Evolutionary conservation across 2,797 vertebrate genomes (phyloP).

Genomic region (Trachurus trachurus): DNA sequence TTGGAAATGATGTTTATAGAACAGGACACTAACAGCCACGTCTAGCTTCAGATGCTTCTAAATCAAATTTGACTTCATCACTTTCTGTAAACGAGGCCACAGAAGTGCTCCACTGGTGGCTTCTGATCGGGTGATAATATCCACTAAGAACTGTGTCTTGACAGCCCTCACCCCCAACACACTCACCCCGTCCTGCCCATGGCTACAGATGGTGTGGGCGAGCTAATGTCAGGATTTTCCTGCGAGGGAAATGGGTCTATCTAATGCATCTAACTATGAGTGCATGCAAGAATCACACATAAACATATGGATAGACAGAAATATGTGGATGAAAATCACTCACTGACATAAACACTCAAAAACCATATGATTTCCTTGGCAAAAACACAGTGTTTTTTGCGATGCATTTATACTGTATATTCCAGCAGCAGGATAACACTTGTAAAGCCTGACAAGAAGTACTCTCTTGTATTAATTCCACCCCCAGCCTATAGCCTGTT

Average conservation of each 20-base stretch:
- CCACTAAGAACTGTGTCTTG: conserved; percentile 21
- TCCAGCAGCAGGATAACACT: conserved; percentile 48
- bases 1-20: not conserved
- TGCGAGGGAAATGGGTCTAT: conserved; percentile 51
- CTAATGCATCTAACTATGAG: conserved; percentile 15
- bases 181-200: conserved; percentile 3
- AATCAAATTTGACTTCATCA: conserved; percentile 7
- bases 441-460: conserved; percentile 60
- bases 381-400: conserved; percentile 30
- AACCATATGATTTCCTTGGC: not conserved
- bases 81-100: not conserved
- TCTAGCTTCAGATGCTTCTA: not conserved
- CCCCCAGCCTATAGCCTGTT: conserved; percentile 64
- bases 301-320: not conserved
- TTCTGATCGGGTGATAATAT: conserved; percentile 37
- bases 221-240: conserved; percentile 43
- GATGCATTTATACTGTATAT: conserved; percentile 17
- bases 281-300: conserved; percentile 7
- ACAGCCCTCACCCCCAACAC: conserved; percentile 18
- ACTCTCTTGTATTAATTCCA: conserved; percentile 69
- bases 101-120: not conserved
- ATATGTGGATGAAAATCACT: not conserved
- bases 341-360: not conserved
- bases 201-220: conserved; percentile 55
- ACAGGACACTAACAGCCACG: not conserved